A percentile compares a stretch with the other conserved stretches of the same genome.
These are phyloP conservation scores for Tethea ocularis DNA, from an alignment of 2,888 invertebrate species.

Conservation along the genomic window DNA sequence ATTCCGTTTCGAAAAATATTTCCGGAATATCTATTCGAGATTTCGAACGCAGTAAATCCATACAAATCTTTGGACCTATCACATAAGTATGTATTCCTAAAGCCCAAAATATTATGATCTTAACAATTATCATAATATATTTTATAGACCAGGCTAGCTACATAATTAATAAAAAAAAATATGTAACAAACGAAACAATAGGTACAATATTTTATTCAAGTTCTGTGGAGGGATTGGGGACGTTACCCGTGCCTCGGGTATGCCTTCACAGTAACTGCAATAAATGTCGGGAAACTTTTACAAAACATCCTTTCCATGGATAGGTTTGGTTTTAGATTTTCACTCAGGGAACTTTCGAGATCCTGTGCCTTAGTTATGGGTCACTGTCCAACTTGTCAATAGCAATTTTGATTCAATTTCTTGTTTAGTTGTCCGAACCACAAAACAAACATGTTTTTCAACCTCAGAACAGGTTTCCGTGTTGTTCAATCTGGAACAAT, in stretches of 20 bases:
- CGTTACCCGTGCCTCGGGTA: constrained; percentile 17
- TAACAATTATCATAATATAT: not conserved
- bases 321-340: constrained; percentile 70
- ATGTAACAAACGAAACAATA: not conserved
- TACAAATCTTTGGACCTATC: too few relatives aligned
- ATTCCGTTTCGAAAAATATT: too few relatives aligned
- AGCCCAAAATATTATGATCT: not conserved
- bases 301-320: constrained; percentile 68
- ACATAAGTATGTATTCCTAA: too few relatives aligned
- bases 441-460: constrained; percentile 2
- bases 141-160: not conserved
- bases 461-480: not conserved
- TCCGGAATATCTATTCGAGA: too few relatives aligned
- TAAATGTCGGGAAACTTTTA: constrained; percentile 70
- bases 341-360: constrained; percentile 45
- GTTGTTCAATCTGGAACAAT: not conserved
- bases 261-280: constrained; percentile 52
- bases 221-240: constrained; percentile 4
- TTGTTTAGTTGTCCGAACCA: constrained; percentile 31
- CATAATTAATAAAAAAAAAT: not conserved
- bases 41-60: too few relatives aligned
- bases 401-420: constrained; percentile 53
- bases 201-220: constrained; percentile 9
- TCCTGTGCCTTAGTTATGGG: constrained; percentile 54
- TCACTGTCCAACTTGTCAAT: constrained; percentile 52